These are phyloP conservation scores for Patiria miniata DNA, from an alignment of 35 echinoderm and acorn worm genomes.

Conservation along the genomic window DNA sequence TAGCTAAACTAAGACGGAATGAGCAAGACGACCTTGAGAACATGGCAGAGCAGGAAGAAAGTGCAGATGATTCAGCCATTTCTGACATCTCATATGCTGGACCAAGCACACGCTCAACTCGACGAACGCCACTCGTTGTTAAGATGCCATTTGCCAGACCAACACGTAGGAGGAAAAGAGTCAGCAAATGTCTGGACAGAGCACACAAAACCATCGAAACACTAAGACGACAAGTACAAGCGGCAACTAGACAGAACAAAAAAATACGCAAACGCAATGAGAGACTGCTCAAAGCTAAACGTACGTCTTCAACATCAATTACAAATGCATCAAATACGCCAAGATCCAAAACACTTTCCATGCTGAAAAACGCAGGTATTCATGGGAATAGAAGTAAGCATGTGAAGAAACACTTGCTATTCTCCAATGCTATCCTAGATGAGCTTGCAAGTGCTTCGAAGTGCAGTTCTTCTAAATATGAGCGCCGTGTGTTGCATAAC, in stretches of 20 bases:
- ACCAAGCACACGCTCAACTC: neutral
- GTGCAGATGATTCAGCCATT: neutral
- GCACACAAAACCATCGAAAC: constrained; percentile 6
- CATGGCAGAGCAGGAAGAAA: neutral
- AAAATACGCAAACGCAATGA: constrained; percentile 20
- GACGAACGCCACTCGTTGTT: neutral
- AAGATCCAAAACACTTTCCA: neutral
- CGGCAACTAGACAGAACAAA: constrained; percentile 5
- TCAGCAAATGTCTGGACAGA: constrained; percentile 4
- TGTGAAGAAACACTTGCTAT: constrained; percentile 4
- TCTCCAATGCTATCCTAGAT: constrained; percentile 2
- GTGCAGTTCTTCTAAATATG: neutral
- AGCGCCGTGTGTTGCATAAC: neutral
- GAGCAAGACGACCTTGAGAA: neutral
- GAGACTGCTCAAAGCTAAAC: constrained; percentile 3
- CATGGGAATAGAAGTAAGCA: neutral
- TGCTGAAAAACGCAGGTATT: constrained; percentile 17
- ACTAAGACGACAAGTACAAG: constrained; percentile 2
- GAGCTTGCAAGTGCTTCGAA: neutral
- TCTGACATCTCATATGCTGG: neutral
- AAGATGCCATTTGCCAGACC: neutral
- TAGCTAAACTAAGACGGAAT: neutral
- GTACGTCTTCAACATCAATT: neutral
- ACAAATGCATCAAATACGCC: neutral
- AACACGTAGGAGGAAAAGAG: neutral